A percentile compares a stretch with the other conserved stretches of the same genome.
phyloP scores from a whole-genome alignment of 2,113 vertebrate species.

The Dasyurus viverrinus region DNA sequence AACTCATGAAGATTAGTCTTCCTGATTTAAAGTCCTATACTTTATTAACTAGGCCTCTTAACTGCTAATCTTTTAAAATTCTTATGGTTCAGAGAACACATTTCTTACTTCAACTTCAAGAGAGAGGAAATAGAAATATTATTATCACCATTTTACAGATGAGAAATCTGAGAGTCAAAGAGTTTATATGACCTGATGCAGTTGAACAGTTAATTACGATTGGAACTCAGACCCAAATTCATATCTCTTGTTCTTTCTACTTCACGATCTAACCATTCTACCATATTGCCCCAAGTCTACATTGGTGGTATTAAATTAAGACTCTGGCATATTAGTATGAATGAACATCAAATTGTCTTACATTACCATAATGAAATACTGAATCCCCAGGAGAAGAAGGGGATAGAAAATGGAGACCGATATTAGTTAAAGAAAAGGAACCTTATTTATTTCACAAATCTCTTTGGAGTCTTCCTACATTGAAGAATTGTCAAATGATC shows the following conservation, averaged over 20 bases:
- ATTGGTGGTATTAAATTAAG: not conserved
- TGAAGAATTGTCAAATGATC: constrained; percentile 13
- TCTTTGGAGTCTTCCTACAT: not conserved
- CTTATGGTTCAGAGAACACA: not conserved
- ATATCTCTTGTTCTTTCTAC: not conserved
- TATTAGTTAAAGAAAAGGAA: not conserved
- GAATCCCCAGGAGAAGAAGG: not conserved
- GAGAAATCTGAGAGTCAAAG: not conserved
- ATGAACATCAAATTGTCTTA: not conserved
- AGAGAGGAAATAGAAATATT: not conserved
- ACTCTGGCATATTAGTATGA: not conserved
- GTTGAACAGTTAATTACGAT: not conserved
- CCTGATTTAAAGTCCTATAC: not conserved
- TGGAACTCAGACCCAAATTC: not conserved
- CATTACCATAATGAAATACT: too few species aligned
- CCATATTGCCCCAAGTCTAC: not conserved
- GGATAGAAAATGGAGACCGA: not conserved
- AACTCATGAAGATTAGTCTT: not conserved
- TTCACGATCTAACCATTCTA: not conserved
- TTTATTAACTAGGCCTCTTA: not conserved
- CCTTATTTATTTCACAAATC: not conserved
- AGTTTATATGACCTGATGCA: not conserved
- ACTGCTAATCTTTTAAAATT: not conserved
- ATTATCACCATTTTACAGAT: not conserved
- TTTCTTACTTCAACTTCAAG: not conserved